These are phyloP conservation scores for Vanessa cardui DNA, from an alignment of 2,888 invertebrate genomes.

Conservation along the genomic window DNA sequence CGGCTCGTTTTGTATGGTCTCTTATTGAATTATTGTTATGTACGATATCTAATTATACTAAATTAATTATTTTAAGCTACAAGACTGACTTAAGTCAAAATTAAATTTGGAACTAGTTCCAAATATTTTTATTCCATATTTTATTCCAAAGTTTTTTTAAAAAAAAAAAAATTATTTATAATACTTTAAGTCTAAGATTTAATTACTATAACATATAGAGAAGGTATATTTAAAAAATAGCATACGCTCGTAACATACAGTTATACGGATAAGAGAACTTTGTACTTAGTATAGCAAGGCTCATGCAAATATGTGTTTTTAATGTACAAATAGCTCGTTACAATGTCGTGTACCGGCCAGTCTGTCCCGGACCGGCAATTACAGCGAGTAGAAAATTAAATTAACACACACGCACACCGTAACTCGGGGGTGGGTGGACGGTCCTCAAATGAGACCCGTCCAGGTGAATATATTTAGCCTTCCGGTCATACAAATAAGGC, in stretches of 20 bases:
- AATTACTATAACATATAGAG: too few relatives aligned
- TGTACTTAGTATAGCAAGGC: slow-evolving; percentile 40
- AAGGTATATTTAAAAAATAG: too few relatives aligned
- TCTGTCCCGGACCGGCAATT: slow-evolving; percentile 67
- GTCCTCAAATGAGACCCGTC: slow-evolving; percentile 54
- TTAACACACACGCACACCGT: slow-evolving; percentile 78
- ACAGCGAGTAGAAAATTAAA: slow-evolving; percentile 80
- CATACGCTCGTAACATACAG: not conserved
- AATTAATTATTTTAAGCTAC: not conserved
- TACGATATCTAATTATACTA: not conserved
- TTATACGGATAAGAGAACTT: slow-evolving; percentile 9
- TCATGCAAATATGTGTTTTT: slow-evolving; percentile 52
- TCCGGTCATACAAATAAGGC: slow-evolving; percentile 30
- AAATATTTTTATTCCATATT: too few relatives aligned
- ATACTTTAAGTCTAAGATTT: too few relatives aligned
- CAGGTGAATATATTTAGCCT: slow-evolving; percentile 41
- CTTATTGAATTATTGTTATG: not conserved
- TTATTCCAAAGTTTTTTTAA: too few relatives aligned
- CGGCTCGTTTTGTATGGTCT: not conserved
- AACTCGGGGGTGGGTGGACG: slow-evolving; percentile 61
- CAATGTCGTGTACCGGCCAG: slow-evolving; percentile 63
- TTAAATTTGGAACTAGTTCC: too few relatives aligned
- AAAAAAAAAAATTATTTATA: too few relatives aligned
- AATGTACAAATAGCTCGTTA: slow-evolving; percentile 65
- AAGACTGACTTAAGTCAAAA: too few relatives aligned